Evolutionary conservation across 2,797 vertebrate species (phyloP).

Genomic region (Sebastolobus alascanus): DNA sequence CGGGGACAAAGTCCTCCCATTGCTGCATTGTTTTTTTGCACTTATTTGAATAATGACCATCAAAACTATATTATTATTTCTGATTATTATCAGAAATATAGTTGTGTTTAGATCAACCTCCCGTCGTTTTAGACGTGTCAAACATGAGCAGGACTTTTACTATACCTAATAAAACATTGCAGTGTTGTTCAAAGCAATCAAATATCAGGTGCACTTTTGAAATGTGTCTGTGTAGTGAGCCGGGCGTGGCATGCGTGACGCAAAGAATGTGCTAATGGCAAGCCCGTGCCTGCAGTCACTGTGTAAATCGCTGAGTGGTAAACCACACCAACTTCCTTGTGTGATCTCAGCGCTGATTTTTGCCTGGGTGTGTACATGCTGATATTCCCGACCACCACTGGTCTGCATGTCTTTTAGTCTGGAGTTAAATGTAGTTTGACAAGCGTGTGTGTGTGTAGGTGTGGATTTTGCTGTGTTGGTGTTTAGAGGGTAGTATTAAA

Average conservation of each 20-base stretch:
- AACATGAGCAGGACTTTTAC: not conserved
- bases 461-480: not conserved
- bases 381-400: not conserved
- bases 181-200: not conserved
- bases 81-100: not conserved
- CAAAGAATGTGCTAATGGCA: constrained; percentile 37
- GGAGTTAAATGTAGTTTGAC: constrained; percentile 15
- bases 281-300: constrained; percentile 50
- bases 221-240: constrained; percentile 27
- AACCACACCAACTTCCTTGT: constrained; percentile 25
- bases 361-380: not conserved
- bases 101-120: not conserved
- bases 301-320: constrained; percentile 8
- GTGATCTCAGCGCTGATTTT: constrained; percentile 10
- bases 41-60: constrained; percentile 11
- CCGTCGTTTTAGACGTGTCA: not conserved
- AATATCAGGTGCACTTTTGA: constrained; percentile 16
- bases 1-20: constrained; percentile 61
- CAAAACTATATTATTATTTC: not conserved
- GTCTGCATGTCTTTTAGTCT: not conserved
- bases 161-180: not conserved
- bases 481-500: not conserved
- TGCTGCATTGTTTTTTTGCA: constrained; percentile 16
- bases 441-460: not conserved
- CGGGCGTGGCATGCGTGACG: constrained; percentile 38